Conservation (phyloP, 2,113 vertebrate species). For the Otus sunia region DNA sequence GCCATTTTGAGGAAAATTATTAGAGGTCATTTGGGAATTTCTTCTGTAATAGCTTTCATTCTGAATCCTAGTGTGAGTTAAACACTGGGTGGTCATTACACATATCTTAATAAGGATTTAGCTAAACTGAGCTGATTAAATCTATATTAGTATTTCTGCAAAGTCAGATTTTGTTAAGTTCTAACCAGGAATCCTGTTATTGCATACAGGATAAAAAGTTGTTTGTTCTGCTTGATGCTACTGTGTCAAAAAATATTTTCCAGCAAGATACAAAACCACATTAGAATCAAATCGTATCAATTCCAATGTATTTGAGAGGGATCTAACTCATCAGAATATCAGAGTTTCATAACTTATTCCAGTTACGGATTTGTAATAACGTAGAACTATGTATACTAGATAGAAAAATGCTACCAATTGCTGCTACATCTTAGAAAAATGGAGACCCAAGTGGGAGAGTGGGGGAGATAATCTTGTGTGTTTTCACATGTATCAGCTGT, state of each 20-base stretch:
- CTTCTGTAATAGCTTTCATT: neutral
- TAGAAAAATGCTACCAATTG: neutral
- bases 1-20: neutral
- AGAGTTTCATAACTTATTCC: neutral
- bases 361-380: neutral
- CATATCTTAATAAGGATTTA: constrained; percentile 42
- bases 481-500: neutral
- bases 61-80: neutral
- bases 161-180: constrained; percentile 49
- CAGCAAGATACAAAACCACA: neutral
- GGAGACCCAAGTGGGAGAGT: neutral
- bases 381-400: neutral
- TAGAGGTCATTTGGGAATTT: neutral
- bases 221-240: neutral
- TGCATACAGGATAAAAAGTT: neutral
- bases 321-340: neutral
- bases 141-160: constrained; percentile 36
- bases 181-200: neutral
- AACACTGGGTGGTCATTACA: constrained; percentile 22
- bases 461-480: too few relatives aligned
- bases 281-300: neutral
- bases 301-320: neutral
- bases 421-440: neutral
- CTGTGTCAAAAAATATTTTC: neutral
- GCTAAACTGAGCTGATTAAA: constrained; percentile 45